phyloP scores from a whole-genome alignment of 2,797 vertebrate genomes.

The Diceros bicornis region DNA sequence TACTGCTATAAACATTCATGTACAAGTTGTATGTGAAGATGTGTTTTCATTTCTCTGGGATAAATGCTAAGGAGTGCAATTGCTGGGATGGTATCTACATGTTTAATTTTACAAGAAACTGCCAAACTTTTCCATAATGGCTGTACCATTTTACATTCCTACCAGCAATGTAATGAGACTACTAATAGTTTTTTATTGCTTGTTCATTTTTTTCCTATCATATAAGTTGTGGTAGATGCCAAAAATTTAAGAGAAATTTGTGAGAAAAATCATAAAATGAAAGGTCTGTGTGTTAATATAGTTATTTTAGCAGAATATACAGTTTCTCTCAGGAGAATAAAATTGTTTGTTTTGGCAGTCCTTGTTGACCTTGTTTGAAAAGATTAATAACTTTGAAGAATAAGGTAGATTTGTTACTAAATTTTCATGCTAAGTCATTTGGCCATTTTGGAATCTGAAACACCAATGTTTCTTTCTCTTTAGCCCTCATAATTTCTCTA shows the following conservation, averaged over 20 bases:
- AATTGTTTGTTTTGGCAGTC: not conserved
- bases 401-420: not conserved
- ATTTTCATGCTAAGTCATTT: slow-evolving; percentile 1
- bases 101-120: not conserved
- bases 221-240: not conserved
- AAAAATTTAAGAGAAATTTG: not conserved
- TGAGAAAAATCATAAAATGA: not conserved
- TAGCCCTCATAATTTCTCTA: slow-evolving; percentile 25
- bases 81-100: not conserved
- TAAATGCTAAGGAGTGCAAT: not conserved
- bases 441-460: slow-evolving; percentile 30
- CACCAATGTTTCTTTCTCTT: not conserved
- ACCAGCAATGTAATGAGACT: not conserved
- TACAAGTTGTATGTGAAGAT: not conserved
- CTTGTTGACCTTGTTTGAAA: slow-evolving; percentile 9
- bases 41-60: not conserved
- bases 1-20: not conserved
- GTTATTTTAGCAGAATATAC: not conserved
- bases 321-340: not conserved
- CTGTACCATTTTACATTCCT: not conserved
- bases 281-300: not conserved
- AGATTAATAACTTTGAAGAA: slow-evolving; percentile 10
- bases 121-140: not conserved
- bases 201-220: not conserved
- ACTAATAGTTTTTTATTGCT: not conserved